phyloP scores from a whole-genome alignment of 2,113 vertebrate genomes.

The Strigops habroptila region DNA sequence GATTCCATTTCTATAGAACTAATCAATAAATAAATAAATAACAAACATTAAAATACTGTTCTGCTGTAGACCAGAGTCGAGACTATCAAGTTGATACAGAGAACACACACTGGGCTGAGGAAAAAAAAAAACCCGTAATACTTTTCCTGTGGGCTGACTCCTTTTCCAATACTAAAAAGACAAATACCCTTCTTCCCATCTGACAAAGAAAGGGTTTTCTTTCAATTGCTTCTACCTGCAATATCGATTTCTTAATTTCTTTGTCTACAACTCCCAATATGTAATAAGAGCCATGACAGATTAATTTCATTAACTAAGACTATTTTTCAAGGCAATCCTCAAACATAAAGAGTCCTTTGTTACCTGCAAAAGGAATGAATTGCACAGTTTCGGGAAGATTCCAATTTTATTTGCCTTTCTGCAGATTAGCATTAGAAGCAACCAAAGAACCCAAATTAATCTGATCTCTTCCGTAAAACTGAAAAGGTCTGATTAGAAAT shows the following conservation, averaged over 20 bases:
- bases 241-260: slow-evolving; percentile 29
- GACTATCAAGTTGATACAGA: not conserved
- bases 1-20: not conserved
- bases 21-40: not conserved
- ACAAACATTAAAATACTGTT: not conserved
- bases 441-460: slow-evolving; percentile 5
- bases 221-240: not conserved
- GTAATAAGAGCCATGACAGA: slow-evolving; percentile 16
- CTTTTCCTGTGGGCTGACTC: not conserved
- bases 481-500: slow-evolving; percentile 10
- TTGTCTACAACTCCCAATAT: not conserved
- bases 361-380: not conserved
- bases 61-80: not conserved
- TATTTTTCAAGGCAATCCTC: slow-evolving; percentile 27
- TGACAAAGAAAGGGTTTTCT: not conserved
- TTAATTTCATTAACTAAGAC: slow-evolving; percentile 25
- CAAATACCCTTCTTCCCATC: not conserved
- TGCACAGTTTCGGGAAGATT: not conserved
- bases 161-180: not conserved
- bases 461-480: slow-evolving; percentile 16
- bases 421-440: not conserved
- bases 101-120: not conserved
- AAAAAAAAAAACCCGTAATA: not conserved
- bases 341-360: slow-evolving; percentile 31
- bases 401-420: not conserved